phyloP scores from a whole-genome alignment of 2,888 invertebrate species.

The Hyppa rectilinea region DNA sequence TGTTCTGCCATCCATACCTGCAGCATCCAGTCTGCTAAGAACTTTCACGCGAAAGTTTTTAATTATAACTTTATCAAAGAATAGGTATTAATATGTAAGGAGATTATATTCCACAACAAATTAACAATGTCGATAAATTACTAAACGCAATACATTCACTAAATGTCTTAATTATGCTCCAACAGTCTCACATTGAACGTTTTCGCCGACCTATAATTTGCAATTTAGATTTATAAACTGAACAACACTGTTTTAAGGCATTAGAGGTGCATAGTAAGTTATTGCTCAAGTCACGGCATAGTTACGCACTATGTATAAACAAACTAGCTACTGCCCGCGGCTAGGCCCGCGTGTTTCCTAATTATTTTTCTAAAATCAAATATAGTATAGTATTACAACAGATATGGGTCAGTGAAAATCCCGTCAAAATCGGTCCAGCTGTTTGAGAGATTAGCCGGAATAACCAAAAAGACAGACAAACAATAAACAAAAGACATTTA shows the following conservation, averaged over 20 bases:
- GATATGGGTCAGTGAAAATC: no score
- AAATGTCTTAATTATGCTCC: conserved; percentile 5
- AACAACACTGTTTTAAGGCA: conserved; percentile 7
- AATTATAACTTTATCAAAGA: not conserved
- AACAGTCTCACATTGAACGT: not conserved
- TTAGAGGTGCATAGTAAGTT: conserved; percentile 26
- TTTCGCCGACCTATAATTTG: conserved; percentile 25
- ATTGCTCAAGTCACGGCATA: conserved; percentile 15
- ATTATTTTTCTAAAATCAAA: no score
- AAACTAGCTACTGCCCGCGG: no score
- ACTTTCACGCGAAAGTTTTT: not conserved
- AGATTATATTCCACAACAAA: not conserved
- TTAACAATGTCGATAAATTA: conserved; percentile 3
- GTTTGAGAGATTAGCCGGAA: no score
- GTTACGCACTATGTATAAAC: conserved; percentile 3
- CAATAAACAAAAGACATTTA: no score
- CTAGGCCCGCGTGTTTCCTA: no score
- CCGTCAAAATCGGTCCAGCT: no score
- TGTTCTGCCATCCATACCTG: not conserved
- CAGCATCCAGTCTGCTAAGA: not conserved
- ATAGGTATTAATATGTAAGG: not conserved
- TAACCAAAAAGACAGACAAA: no score
- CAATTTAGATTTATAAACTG: conserved; percentile 32
- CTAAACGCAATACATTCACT: not conserved
- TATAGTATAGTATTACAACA: no score